Base-by-base conservation (phyloP, 1,140 invertebrate species). In the Ganaspis sp. region DNA sequence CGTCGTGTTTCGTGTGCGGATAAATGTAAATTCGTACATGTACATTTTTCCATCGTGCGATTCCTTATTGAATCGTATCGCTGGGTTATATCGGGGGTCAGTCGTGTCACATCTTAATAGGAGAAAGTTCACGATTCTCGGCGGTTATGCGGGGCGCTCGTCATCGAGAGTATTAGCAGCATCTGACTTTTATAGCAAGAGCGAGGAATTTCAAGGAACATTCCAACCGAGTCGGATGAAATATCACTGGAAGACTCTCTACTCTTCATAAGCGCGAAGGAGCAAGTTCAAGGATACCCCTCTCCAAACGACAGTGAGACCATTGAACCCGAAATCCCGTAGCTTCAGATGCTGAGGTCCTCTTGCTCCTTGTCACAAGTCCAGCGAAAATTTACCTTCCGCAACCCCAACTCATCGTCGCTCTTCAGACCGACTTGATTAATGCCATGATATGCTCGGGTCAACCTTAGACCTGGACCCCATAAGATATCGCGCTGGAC, bases 21-120 rank as follows among this genome's bases (percentile, higher is more conserved):
- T 64, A 64, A 64, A 64, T 64, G 58, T 64, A 64, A 64, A 64
- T 64, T 64, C 58, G 58, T 64, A 64, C 58, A 64, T 26, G 58
- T 64, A 64, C 11, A 64, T 21, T 29, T 49, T 49, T 12, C 21
- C 15, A 26, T 23, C 6, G 23, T 11, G 58, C 23, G 23, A 64
- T 64, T 29, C 58, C 23, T 64, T 64, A 64, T 64, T 64, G 58
- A 64, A 64, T 64, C 58, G 58, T 64, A 64, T 64, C 58, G 58
- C 15, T 29, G 12, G 58, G 29, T 64, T 26, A 64, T 64, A 64
- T 64, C 58, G 58, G 58, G 58, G 58, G 58, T 64, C 58, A 64
- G 23, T 26, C 58, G 58, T 64, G 58, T 64, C 58, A 64, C 58
- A 64, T 64, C 58, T 64, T 64, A 64, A 64, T 64, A 29, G 58